These are phyloP conservation scores for Chionis minor DNA, from an alignment of 2,113 vertebrate species.

Conservation along the genomic window DNA sequence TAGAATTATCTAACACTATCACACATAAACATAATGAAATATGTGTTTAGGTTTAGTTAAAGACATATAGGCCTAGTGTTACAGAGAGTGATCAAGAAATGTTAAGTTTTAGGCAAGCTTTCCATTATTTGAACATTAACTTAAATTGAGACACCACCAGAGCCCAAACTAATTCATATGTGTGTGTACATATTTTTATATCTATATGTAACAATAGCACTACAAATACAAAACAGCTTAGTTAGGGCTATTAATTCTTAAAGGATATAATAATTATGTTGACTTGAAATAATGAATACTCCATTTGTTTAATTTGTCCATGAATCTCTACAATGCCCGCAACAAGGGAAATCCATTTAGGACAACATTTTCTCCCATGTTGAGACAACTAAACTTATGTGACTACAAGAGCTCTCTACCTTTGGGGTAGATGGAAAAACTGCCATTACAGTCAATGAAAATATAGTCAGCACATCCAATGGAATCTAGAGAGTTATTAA, in stretches of 20 bases:
- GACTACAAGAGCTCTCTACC: neutral
- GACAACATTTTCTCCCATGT: neutral
- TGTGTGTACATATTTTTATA: fast-evolving
- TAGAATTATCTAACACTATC: neutral
- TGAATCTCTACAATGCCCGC: neutral
- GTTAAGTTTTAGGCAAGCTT: neutral
- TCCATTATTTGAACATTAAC: neutral
- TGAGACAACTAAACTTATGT: neutral
- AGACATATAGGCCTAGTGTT: neutral
- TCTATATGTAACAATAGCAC: neutral
- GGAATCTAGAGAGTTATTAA: neutral
- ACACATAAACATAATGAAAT: neutral
- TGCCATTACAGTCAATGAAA: neutral
- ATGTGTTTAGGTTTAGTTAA: neutral
- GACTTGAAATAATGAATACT: neutral
- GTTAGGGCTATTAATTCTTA: neutral
- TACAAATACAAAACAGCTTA: neutral
- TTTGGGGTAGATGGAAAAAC: neutral
- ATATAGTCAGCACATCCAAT: neutral
- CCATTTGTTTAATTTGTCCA: neutral
- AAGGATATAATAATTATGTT: neutral
- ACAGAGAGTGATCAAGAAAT: neutral
- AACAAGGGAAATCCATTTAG: neutral
- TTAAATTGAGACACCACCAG: neutral
- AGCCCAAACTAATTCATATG: neutral